Evolutionary conservation across 2,113 vertebrate species (phyloP).

Genomic region (Eolophus roseicapilla): DNA sequence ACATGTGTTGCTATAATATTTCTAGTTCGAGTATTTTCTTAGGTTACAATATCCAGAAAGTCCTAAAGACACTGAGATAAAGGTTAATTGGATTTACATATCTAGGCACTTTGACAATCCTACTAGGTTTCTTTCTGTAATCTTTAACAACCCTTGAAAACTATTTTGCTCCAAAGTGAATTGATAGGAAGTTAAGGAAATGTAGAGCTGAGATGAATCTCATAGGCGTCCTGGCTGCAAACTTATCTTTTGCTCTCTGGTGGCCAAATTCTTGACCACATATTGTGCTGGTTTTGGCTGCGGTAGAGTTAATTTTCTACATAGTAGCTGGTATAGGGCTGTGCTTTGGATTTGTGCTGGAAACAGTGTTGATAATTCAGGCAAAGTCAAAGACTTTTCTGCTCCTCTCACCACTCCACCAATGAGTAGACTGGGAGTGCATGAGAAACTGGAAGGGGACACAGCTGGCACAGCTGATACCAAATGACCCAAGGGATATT

Average conservation of each 20-base stretch:
- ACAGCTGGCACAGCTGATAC: not conserved
- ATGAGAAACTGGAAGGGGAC: not conserved
- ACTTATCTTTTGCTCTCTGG: not conserved
- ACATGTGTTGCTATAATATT: not conserved
- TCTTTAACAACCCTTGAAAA: not conserved
- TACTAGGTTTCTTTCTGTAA: not conserved
- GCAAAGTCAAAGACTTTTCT: not conserved
- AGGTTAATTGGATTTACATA: constrained; percentile 34
- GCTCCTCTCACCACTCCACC: not conserved
- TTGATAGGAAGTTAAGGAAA: not conserved
- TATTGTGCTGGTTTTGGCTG: not conserved
- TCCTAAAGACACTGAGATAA: constrained; percentile 2
- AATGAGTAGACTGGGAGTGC: not conserved
- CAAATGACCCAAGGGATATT: not conserved
- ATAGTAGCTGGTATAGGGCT: not conserved
- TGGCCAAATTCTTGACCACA: not conserved
- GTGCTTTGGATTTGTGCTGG: not conserved
- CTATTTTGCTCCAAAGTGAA: not conserved
- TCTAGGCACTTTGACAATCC: not conserved
- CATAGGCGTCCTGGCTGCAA: not conserved
- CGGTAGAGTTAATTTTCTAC: not conserved
- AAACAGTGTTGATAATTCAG: not conserved
- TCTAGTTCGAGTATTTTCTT: not conserved
- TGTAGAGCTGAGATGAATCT: not conserved
- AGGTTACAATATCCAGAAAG: not conserved